These are phyloP conservation scores for Plotosus lineatus DNA, from an alignment of 2,113 vertebrate genomes.

Conservation along the genomic window DNA sequence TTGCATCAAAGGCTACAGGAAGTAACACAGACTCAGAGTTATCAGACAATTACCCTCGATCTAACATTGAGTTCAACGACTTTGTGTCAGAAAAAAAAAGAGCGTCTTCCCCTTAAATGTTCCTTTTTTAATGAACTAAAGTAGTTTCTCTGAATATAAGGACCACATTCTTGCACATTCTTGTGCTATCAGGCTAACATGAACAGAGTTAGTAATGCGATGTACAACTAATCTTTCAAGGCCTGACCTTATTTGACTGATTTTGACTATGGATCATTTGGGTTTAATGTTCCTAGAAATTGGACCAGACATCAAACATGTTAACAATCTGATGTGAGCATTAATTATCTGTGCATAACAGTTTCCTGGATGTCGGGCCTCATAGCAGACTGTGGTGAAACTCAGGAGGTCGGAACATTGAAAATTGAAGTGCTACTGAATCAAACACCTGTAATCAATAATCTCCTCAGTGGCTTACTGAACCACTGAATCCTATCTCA, in stretches of 20 bases:
- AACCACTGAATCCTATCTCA: no score
- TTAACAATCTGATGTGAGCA: not conserved
- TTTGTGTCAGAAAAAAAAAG: not conserved
- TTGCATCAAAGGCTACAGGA: constrained; percentile 20
- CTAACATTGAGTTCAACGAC: not conserved
- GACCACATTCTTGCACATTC: constrained; percentile 4
- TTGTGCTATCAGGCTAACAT: not conserved
- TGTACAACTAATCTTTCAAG: constrained; percentile 29
- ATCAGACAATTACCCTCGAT: constrained; percentile 22
- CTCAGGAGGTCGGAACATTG: not conserved
- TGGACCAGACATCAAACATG: constrained; percentile 34
- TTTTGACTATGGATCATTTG: constrained; percentile 27
- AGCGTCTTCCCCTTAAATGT: not conserved
- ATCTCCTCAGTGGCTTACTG: not conserved
- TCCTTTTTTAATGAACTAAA: not conserved
- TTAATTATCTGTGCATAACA: constrained; percentile 12
- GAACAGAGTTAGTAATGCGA: constrained; percentile 6
- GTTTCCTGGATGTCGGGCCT: not conserved
- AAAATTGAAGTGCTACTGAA: not conserved
- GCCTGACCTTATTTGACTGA: constrained; percentile 12
- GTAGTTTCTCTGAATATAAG: not conserved
- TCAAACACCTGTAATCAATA: not conserved
- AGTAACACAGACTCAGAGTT: constrained; percentile 31
- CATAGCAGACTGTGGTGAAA: not conserved
- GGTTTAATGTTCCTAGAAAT: constrained; percentile 36